A percentile compares a stretch with the other conserved stretches of the same genome.
Evolutionary conservation across 2,113 vertebrate genomes (phyloP).

Genomic region (Myotis brandtii): DNA sequence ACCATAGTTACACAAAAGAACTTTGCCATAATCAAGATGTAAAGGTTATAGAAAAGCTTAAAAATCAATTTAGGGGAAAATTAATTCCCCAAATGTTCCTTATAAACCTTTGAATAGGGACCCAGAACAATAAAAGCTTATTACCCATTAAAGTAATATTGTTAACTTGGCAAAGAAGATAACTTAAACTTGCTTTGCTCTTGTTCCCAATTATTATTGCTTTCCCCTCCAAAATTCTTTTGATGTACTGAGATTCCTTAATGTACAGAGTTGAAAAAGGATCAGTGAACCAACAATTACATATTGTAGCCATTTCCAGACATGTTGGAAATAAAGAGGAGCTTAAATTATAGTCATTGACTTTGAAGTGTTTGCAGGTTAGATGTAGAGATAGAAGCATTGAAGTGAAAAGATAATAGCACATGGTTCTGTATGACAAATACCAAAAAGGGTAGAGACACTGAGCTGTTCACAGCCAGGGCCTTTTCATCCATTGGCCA

Average conservation of each 20-base stretch:
- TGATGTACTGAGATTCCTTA: conserved; percentile 50
- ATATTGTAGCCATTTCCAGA: not conserved
- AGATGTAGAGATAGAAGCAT: not conserved
- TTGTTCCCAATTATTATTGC: conserved; percentile 33
- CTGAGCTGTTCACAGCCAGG: not conserved
- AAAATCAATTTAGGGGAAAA: not conserved
- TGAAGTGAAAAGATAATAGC: not conserved
- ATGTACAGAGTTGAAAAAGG: conserved; percentile 25
- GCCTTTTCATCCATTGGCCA: not conserved
- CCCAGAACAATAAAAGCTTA: not conserved
- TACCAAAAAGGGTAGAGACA: not conserved
- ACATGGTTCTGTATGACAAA: not conserved
- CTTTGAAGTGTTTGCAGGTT: conserved; percentile 35
- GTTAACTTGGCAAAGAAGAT: conserved; percentile 51
- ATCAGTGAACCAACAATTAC: conserved; percentile 1
- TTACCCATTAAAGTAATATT: conserved; percentile 36
- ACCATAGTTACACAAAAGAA: not conserved
- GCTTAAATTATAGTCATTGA: not conserved
- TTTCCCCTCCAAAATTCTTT: not conserved
- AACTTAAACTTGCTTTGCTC: conserved; percentile 49
- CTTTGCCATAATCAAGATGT: not conserved
- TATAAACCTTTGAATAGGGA: not conserved
- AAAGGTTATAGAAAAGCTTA: not conserved
- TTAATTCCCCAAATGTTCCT: not conserved
- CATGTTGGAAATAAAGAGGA: not conserved